Base-by-base conservation (phyloP, 2,888 invertebrate genomes). In the Ophonus ardosiacus region DNA sequence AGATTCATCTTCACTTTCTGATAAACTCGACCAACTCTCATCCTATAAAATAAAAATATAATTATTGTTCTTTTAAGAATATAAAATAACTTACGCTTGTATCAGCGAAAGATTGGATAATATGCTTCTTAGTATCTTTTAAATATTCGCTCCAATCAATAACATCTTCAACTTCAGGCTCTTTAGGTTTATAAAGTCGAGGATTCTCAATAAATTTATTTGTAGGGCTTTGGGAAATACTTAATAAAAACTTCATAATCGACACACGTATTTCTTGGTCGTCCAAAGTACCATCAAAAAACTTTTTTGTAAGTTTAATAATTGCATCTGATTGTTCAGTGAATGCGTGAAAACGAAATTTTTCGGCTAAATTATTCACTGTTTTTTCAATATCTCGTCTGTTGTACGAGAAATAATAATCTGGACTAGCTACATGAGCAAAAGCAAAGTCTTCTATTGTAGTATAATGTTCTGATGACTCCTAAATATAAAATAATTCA, bases 111-210 rank as follows among this genome's bases (percentile, higher is more conserved):
- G 89, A 90, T 82, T 91, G 87, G 17, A 88, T 87, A 87, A 91
- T 91, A 6, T 90, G 87, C 13, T 89, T 88, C 80, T 92, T 90
- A 0, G 91, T 92, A 85, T 93, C 92, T 63, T 89, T 91, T 43
- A 93, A 89, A 88, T 92, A 92, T 38, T 90, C 89, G 0, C 88
- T 90, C 93, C 93, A 93, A 87, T 93, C 91, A 57, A 92, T 91
- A 68, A 90, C 90, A 85, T 92, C 92, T 6, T 90, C 90, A n/a
- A 88, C 87, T 18, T 89, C 88, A 18, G 89, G 88, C 63, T 90
- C 88, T 31, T 88, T 88, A 10, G 86, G 86, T 10, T 86, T 82
- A 71, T 86, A 88, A 38, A 87, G 85, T 31, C 88, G 86, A 0
- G 89, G 89, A 85, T 88, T 87, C 57, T 89, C 87, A 81, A 89